Evolutionary conservation across 2,888 invertebrate species (phyloP).

Genomic region (Allophyes oxyacanthae): DNA sequence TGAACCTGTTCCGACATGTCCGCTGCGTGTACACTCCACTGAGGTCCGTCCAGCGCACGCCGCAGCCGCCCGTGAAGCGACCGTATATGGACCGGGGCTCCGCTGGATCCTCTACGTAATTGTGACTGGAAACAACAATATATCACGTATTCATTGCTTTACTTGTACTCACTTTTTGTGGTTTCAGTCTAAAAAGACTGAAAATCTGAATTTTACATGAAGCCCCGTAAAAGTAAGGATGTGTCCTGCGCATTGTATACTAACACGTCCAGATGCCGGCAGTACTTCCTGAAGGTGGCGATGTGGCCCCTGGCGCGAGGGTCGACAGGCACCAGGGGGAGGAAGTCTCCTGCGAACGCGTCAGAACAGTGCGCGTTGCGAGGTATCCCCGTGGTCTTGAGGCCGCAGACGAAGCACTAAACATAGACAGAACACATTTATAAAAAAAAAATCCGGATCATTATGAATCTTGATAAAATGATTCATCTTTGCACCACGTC

Average conservation of each 20-base stretch:
- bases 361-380: constrained; percentile 68
- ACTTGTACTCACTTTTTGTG: too few relatives aligned
- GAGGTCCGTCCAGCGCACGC: constrained; percentile 77
- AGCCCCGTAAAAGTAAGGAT: too few relatives aligned
- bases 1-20: constrained; percentile 67
- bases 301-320: constrained; percentile 64
- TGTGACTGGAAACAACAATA: constrained; percentile 51
- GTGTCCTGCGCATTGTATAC: constrained; percentile 41
- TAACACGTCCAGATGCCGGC: constrained; percentile 71
- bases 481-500: too few relatives aligned
- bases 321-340: constrained; percentile 71
- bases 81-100: constrained; percentile 71
- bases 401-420: constrained; percentile 79
- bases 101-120: constrained; percentile 53
- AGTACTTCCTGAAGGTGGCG: constrained; percentile 72
- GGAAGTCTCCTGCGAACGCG: constrained; percentile 75
- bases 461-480: too few relatives aligned
- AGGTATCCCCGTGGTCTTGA: constrained; percentile 64
- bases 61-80: constrained; percentile 79
- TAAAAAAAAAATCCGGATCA: too few relatives aligned
- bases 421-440: not conserved
- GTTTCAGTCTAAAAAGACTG: too few relatives aligned
- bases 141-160: too few relatives aligned
- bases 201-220: too few relatives aligned
- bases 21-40: constrained; percentile 78